Conservation (phyloP, 2,797 vertebrate genomes). For the Phalanger gymnotis region DNA sequence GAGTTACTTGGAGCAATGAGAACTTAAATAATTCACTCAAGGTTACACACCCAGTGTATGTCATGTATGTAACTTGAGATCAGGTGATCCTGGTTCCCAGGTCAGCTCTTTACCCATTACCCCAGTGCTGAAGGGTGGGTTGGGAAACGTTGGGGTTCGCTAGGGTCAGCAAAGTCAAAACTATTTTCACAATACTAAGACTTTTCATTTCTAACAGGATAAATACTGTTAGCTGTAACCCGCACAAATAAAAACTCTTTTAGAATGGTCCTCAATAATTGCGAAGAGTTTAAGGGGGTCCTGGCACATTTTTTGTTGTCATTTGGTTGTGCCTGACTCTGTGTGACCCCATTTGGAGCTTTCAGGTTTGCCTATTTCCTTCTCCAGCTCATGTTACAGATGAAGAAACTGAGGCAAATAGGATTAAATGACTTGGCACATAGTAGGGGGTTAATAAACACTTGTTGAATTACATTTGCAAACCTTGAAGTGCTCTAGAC, state of each 20-base stretch:
- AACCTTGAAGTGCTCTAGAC: neutral
- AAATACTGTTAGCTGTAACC: neutral
- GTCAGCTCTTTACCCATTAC: neutral
- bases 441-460: neutral
- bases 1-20: neutral
- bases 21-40: neutral
- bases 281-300: neutral
- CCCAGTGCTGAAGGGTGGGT: neutral
- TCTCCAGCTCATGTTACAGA: neutral
- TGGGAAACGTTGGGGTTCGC: neutral
- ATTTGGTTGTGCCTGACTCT: neutral
- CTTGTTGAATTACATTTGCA: neutral
- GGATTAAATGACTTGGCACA: neutral
- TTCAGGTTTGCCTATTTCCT: neutral
- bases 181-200: neutral
- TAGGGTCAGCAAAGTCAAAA: neutral
- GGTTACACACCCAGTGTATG: neutral
- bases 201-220: neutral
- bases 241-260: neutral
- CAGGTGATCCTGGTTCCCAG: neutral
- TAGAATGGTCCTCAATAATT: neutral
- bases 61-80: neutral
- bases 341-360: neutral
- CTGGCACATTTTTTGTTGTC: neutral
- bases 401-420: neutral